Conservation (phyloP, 2,113 vertebrate genomes). For the Sitta europaea region DNA sequence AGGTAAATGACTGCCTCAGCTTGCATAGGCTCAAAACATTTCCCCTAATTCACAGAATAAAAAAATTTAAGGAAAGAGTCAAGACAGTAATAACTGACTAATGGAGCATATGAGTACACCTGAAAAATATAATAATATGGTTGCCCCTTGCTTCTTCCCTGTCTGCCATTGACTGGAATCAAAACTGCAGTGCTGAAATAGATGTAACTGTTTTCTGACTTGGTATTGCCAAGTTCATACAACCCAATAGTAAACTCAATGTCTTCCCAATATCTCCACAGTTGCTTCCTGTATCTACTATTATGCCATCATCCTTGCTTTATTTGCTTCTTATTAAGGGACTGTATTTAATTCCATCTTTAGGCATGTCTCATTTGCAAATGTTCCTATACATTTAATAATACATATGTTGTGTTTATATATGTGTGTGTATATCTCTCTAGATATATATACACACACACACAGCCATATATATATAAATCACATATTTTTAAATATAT, state of each 20-base stretch:
- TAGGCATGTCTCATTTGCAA: neutral
- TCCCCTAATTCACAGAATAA: neutral
- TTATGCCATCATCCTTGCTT: neutral
- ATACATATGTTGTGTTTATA: neutral
- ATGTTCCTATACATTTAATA: neutral
- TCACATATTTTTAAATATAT: too few relatives aligned
- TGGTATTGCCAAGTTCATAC: neutral
- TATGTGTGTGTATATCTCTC: too few relatives aligned
- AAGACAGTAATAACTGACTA: neutral
- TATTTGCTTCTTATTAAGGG: neutral
- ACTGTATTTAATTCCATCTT: neutral
- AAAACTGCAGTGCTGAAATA: neutral
- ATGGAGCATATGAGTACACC: neutral
- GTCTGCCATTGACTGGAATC: neutral
- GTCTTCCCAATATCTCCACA: neutral
- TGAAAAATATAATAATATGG: neutral
- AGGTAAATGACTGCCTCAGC: neutral
- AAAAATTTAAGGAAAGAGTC: neutral
- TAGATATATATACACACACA: too few relatives aligned
- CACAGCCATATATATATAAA: too few relatives aligned
- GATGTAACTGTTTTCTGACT: neutral
- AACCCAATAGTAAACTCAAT: neutral
- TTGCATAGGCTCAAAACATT: neutral
- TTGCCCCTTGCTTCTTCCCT: neutral
- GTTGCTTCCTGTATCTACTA: neutral